These are phyloP conservation scores for Halocaridina rubra DNA, from an alignment of 2,888 invertebrate genomes.

Conservation along the genomic window DNA sequence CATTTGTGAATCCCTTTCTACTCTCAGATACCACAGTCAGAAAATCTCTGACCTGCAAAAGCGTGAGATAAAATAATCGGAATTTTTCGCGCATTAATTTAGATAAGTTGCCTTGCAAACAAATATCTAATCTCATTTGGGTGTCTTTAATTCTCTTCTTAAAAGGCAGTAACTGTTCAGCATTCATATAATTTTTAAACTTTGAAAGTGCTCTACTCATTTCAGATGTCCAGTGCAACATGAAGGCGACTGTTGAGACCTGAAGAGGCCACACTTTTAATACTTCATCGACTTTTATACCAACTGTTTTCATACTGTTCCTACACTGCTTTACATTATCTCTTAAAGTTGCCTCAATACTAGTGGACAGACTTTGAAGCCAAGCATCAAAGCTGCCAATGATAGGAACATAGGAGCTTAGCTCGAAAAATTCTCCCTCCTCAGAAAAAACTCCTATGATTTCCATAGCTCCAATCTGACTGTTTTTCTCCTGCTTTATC, in stretches of 20 bases:
- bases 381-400: conserved; percentile 43
- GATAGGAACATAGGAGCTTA: conserved; percentile 45
- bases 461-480: conserved; percentile 40
- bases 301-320: conserved; percentile 52
- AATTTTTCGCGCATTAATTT: conserved; percentile 44
- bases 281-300: conserved; percentile 52
- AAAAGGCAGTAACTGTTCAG: conserved; percentile 30
- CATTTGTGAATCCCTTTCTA: conserved; percentile 14
- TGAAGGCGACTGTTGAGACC: conserved; percentile 40
- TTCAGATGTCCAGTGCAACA: conserved; percentile 38
- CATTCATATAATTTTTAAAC: conserved; percentile 31
- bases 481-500: conserved; percentile 53
- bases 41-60: conserved; percentile 46
- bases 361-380: conserved; percentile 39
- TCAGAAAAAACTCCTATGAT: conserved; percentile 50
- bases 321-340: conserved; percentile 56
- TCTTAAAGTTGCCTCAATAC: conserved; percentile 43
- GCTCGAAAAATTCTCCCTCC: conserved; percentile 54
- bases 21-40: conserved; percentile 30
- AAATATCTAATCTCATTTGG: conserved; percentile 25
- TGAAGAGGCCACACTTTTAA: conserved; percentile 58
- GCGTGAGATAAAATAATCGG: conserved; percentile 34
- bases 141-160: conserved; percentile 44
- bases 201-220: conserved; percentile 39
- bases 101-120: conserved; percentile 44